A percentile compares a stretch with the other conserved stretches of the same genome.
These are phyloP conservation scores for Eilema sororculum DNA, from an alignment of 2,888 invertebrate genomes.

Conservation along the genomic window DNA sequence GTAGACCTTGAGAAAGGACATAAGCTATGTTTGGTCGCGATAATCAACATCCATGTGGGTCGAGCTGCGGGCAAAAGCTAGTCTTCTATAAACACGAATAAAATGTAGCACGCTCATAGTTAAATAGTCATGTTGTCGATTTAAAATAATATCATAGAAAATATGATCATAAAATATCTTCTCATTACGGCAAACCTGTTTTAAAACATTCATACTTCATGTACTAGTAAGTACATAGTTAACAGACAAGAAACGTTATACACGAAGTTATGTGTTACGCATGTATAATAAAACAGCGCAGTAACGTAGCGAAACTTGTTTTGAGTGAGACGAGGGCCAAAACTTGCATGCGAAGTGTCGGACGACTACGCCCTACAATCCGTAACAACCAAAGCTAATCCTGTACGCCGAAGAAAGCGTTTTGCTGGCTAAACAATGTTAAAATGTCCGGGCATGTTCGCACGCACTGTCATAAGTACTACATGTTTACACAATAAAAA, in stretches of 20 bases:
- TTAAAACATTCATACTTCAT: constrained; percentile 12
- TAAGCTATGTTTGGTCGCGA: too few species aligned
- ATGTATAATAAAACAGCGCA: constrained; percentile 39
- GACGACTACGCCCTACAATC: constrained; percentile 23
- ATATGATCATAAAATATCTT: not conserved
- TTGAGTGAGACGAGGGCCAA: constrained; percentile 63
- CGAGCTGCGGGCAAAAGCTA: too few species aligned
- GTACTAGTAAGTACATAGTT: constrained; percentile 12
- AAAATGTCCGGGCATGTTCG: constrained; percentile 15
- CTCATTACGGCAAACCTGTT: not conserved
- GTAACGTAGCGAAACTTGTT: constrained; percentile 66
- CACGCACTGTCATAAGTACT: constrained; percentile 35
- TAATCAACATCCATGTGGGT: too few species aligned
- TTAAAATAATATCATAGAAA: constrained; percentile 3
- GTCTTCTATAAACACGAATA: too few species aligned
- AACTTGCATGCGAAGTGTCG: constrained; percentile 59
- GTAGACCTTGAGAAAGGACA: too few species aligned
- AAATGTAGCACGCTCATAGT: too few species aligned
- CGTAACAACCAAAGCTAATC: constrained; percentile 25
- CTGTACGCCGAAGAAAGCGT: constrained; percentile 8
- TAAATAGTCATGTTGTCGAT: not conserved
- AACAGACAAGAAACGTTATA: constrained; percentile 21
- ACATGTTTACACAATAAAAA: constrained; percentile 51
- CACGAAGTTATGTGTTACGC: constrained; percentile 49
- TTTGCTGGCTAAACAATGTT: constrained; percentile 25